Percentiles rank a stretch among this genome's conserved stretches.
phyloP scores from a whole-genome alignment of 1,140 invertebrate genomes.

The Propsilocerus akamusi region DNA sequence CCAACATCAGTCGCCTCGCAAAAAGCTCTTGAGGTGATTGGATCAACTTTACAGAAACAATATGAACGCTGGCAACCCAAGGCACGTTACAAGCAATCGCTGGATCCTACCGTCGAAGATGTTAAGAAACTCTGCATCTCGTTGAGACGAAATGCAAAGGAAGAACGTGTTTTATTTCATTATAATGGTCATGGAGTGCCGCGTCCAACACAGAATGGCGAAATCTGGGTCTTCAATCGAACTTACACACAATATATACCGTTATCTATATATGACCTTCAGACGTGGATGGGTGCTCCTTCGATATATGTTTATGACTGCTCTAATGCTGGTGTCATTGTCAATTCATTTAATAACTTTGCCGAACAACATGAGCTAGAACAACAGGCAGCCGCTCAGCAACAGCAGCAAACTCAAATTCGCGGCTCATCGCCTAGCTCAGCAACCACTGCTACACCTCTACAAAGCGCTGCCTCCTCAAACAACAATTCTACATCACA shows the following conservation, averaged over 20 bases:
- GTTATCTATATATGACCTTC: conserved; percentile 92
- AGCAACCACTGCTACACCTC: background rate
- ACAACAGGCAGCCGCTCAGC: conserved; percentile 9
- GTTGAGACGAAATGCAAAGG: conserved; percentile 92
- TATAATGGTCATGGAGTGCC: conserved; percentile 99
- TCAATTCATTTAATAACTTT: conserved; percentile 83
- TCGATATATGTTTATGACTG: conserved; percentile 99
- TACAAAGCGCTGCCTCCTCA: conserved; percentile 9
- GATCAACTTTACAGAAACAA: conserved; percentile 80
- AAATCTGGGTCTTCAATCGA: conserved; percentile 99
- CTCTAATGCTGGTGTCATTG: conserved; percentile 92
- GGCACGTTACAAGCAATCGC: conserved; percentile 86
- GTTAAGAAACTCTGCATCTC: conserved; percentile 94
- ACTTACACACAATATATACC: conserved; percentile 99
- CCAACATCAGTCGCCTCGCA: conserved; percentile 69
- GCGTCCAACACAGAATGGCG: conserved; percentile 91
- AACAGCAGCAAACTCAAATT: background rate
- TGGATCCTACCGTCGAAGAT: conserved; percentile 96
- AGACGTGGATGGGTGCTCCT: conserved; percentile 97
- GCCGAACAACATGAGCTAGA: conserved; percentile 81
- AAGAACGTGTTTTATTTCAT: conserved; percentile 96
- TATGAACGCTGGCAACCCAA: conserved; percentile 96
- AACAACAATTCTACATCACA: conserved; percentile 6
- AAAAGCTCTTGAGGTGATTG: conserved; percentile 88
- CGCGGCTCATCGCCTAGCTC: background rate